Evolutionary conservation across 2,888 invertebrate species (phyloP).

Genomic region (Stramonita haemastoma): DNA sequence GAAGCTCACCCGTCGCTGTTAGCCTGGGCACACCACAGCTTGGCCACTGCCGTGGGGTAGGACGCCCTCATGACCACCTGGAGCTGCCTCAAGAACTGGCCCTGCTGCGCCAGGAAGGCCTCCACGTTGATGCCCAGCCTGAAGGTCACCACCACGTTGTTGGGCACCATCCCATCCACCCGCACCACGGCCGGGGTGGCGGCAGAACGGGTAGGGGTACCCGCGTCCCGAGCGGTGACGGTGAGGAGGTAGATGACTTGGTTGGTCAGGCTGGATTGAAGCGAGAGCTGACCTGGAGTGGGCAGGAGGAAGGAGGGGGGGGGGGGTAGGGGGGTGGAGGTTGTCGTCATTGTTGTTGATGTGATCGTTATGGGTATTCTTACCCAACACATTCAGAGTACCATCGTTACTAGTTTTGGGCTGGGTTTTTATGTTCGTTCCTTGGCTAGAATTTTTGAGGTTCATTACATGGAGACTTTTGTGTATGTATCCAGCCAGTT

Average conservation of each 20-base stretch:
- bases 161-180: slow-evolving; percentile 65
- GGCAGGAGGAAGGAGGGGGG: neutral
- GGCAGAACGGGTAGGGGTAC: slow-evolving; percentile 53
- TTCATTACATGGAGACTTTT: no score
- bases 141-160: slow-evolving; percentile 33
- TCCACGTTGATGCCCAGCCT: slow-evolving; percentile 45
- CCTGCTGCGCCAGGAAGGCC: slow-evolving; percentile 51
- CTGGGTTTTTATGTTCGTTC: no score
- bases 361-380: no score
- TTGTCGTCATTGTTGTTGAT: no score
- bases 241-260: slow-evolving; percentile 55
- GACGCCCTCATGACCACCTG: slow-evolving; percentile 53
- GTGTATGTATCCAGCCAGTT: no score
- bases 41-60: slow-evolving; percentile 56
- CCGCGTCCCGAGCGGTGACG: slow-evolving; percentile 59
- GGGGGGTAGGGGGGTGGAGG: neutral
- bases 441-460: no score
- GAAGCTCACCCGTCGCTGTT: slow-evolving; percentile 36
- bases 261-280: slow-evolving; percentile 50
- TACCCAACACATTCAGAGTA: no score
- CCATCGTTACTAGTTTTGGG: no score
- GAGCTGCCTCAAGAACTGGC: slow-evolving; percentile 57
- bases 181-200: slow-evolving; percentile 58
- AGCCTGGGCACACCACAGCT: slow-evolving; percentile 63
- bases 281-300: slow-evolving; percentile 53